These are phyloP conservation scores for Trachelus tabidus DNA, from an alignment of 2,888 invertebrate species.

Conservation along the genomic window DNA sequence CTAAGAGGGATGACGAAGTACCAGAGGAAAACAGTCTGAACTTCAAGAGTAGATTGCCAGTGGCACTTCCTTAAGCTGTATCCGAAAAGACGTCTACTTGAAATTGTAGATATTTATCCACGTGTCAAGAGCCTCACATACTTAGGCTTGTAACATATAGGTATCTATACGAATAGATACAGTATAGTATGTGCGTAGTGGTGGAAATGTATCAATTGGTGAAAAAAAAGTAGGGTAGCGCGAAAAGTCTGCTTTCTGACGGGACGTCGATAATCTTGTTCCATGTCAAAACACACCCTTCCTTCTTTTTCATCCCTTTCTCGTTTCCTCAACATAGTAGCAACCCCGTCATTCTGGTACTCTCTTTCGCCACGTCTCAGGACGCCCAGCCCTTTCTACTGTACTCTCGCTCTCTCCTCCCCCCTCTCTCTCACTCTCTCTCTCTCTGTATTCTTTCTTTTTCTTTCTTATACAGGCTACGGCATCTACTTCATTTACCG, in stretches of 20 bases:
- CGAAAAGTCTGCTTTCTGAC: constrained; percentile 24
- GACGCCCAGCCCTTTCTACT: not conserved
- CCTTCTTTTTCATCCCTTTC: constrained; percentile 4
- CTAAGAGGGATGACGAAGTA: not conserved
- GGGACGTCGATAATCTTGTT: constrained; percentile 46
- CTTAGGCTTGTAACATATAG: not conserved
- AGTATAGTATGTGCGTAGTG: constrained; percentile 9
- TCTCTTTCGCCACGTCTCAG: not conserved
- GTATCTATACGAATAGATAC: not conserved
- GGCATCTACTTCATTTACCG: not conserved
- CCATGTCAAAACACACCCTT: constrained; percentile 41
- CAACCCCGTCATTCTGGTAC: not conserved
- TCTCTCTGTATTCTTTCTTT: not conserved
- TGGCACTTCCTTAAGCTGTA: not conserved
- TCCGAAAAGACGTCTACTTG: not conserved
- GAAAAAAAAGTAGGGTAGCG: not conserved
- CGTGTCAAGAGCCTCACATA: not conserved
- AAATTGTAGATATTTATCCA: not conserved
- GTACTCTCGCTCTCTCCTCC: not conserved
- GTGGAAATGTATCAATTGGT: constrained; percentile 32
- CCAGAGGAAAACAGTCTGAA: not conserved
- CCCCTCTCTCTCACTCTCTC: too few relatives aligned
- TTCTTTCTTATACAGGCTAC: not conserved
- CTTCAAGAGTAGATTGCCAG: not conserved
- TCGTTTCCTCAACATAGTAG: constrained; percentile 6